Percentiles rank a stretch among this genome's conserved stretches.
phyloP scores from a whole-genome alignment of 2,113 vertebrate genomes.

The Cryptotis parvus region DNA sequence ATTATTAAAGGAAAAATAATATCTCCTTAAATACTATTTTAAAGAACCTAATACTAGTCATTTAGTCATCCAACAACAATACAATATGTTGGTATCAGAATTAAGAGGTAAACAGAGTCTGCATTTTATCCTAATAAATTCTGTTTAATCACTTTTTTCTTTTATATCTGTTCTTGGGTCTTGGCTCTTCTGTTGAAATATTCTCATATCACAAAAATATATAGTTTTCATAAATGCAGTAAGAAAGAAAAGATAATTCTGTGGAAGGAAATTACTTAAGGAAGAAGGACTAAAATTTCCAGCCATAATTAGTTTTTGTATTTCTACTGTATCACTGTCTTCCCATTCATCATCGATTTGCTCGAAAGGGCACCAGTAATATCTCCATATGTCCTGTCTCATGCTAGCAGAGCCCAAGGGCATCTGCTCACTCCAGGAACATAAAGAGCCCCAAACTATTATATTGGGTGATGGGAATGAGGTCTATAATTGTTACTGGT shows the following conservation, averaged over 20 bases:
- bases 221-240: constrained; percentile 68
- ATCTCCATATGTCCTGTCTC: no score
- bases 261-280: constrained; percentile 66
- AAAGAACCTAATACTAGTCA: constrained; percentile 29
- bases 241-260: constrained; percentile 65
- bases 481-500: no score
- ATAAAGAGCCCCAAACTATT: no score
- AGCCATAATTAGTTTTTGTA: constrained; percentile 72
- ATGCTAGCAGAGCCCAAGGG: no score
- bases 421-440: no score
- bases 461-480: no score
- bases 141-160: constrained; percentile 68
- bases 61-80: constrained; percentile 57
- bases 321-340: no score
- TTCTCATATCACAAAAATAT: constrained; percentile 68
- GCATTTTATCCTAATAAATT: constrained; percentile 52
- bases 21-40: constrained; percentile 46
- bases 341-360: no score
- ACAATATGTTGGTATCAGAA: constrained; percentile 59
- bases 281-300: constrained; percentile 66
- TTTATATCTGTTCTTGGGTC: constrained; percentile 66
- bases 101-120: constrained; percentile 22
- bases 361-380: no score
- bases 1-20: constrained; percentile 10
- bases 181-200: constrained; percentile 72